These are phyloP conservation scores for Embiotoca jacksoni DNA, from an alignment of 2,113 vertebrate species.

Conservation along the genomic window DNA sequence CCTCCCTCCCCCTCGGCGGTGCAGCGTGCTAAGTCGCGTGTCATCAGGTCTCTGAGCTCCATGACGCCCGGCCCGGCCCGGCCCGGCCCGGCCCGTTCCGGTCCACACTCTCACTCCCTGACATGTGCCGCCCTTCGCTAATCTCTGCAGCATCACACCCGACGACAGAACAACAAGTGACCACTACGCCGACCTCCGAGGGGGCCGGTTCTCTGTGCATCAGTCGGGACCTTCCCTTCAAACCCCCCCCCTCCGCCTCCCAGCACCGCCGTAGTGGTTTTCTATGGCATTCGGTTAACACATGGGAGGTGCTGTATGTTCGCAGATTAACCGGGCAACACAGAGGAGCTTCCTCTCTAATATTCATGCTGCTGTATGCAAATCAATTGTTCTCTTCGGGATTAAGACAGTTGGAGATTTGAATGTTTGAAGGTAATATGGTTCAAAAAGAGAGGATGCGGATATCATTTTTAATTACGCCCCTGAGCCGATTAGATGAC, in stretches of 20 bases:
- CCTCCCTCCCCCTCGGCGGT: conserved; percentile 16
- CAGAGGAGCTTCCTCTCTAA: not conserved
- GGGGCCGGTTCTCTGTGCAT: not conserved
- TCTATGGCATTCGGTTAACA: not conserved
- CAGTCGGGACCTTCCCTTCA: conserved; percentile 5
- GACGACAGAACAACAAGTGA: conserved; percentile 61
- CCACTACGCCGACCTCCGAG: conserved; percentile 52
- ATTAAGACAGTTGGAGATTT: conserved; percentile 70
- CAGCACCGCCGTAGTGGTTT: conserved; percentile 19
- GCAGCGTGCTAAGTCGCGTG: conserved; percentile 48
- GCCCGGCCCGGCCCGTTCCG: conserved; percentile 10
- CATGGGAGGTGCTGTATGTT: not conserved
- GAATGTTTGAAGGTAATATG: conserved; percentile 40
- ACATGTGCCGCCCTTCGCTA: conserved; percentile 79
- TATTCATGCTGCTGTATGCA: conserved; percentile 11
- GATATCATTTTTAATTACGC: conserved; percentile 66
- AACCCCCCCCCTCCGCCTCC: not conserved
- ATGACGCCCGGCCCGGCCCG: conserved; percentile 5
- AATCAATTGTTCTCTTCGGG: conserved; percentile 56
- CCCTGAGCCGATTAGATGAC: conserved; percentile 72
- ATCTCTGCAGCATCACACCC: conserved; percentile 63
- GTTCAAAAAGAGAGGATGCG: conserved; percentile 62
- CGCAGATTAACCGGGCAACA: conserved; percentile 14
- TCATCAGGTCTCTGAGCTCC: conserved; percentile 40
- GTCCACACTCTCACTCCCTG: conserved; percentile 77